Evolutionary conservation across 1,140 invertebrate genomes (phyloP).

Genomic region (Lordiphosa collinella): DNA sequence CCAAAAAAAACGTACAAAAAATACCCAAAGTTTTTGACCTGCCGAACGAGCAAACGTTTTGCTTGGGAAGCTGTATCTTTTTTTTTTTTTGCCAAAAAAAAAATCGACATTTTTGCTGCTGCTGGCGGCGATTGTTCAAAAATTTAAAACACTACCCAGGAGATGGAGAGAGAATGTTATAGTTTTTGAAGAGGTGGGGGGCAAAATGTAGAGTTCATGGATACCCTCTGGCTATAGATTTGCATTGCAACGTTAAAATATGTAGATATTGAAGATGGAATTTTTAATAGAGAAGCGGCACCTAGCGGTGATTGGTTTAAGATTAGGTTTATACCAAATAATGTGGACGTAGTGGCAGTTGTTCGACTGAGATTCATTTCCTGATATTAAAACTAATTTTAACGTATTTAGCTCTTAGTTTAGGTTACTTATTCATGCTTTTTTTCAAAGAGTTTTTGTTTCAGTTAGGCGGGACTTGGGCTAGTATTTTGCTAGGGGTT

Average conservation of each 20-base stretch:
- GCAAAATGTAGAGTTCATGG: constrained; percentile 5
- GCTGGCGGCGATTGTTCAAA: constrained; percentile 49
- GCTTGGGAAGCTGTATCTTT: constrained; percentile 41
- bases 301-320: too few species aligned
- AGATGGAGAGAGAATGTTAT: constrained; percentile 47
- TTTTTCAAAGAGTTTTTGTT: too few species aligned
- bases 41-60: constrained; percentile 32
- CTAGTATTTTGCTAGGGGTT: too few species aligned
- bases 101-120: constrained; percentile 53
- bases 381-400: too few species aligned
- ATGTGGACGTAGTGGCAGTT: too few species aligned
- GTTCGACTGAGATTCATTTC: too few species aligned
- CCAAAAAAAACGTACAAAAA: constrained; percentile 17
- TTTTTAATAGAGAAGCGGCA: too few species aligned
- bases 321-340: too few species aligned
- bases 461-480: too few species aligned
- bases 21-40: constrained; percentile 56
- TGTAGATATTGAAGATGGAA: constrained; percentile 1
- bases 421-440: too few species aligned
- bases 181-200: constrained; percentile 15
- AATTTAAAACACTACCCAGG: constrained; percentile 30
- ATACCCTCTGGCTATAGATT: constrained; percentile 23
- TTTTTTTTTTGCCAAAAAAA: constrained; percentile 18
- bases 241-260: constrained; percentile 1
- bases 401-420: too few species aligned